Conservation (phyloP, 2,888 invertebrate genomes). For the Phrixothrix hirtus region DNA sequence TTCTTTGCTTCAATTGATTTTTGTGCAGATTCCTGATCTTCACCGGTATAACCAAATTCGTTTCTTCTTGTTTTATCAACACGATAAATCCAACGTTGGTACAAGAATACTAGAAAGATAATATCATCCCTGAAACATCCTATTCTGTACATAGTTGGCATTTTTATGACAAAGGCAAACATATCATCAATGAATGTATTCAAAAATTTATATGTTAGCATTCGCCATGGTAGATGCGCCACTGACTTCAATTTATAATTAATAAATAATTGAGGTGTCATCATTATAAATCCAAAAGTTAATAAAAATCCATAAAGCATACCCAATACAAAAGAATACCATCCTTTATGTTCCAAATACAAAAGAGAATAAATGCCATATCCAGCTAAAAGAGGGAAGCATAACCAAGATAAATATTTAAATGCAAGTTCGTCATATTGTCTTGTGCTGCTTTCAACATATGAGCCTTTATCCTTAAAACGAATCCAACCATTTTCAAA, state of each 20-base stretch:
- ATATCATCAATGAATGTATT: constrained; percentile 99
- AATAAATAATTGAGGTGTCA: constrained; percentile 99
- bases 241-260: constrained; percentile 99
- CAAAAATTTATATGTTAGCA: constrained; percentile 99
- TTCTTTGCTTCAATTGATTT: constrained; percentile 38
- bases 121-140: constrained; percentile 99
- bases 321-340: constrained; percentile 97
- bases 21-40: constrained; percentile 51
- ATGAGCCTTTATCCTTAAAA: constrained; percentile 94
- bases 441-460: constrained; percentile 91
- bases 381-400: constrained; percentile 91
- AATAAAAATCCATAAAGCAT: constrained; percentile 97
- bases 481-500: constrained; percentile 76
- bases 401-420: constrained; percentile 92
- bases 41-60: constrained; percentile 97
- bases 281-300: constrained; percentile 99
- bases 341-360: constrained; percentile 97
- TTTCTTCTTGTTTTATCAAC: constrained; percentile 94
- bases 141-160: constrained; percentile 98
- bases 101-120: constrained; percentile 97
- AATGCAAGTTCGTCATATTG: constrained; percentile 95
- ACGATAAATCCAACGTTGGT: constrained; percentile 98
- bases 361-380: constrained; percentile 94
- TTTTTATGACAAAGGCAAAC: constrained; percentile 99
- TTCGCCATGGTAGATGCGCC: constrained; percentile 98